A percentile compares a stretch with the other conserved stretches of the same genome.
These are phyloP conservation scores for Grapholita molesta DNA, from an alignment of 1,140 invertebrate genomes.

Conservation along the genomic window DNA sequence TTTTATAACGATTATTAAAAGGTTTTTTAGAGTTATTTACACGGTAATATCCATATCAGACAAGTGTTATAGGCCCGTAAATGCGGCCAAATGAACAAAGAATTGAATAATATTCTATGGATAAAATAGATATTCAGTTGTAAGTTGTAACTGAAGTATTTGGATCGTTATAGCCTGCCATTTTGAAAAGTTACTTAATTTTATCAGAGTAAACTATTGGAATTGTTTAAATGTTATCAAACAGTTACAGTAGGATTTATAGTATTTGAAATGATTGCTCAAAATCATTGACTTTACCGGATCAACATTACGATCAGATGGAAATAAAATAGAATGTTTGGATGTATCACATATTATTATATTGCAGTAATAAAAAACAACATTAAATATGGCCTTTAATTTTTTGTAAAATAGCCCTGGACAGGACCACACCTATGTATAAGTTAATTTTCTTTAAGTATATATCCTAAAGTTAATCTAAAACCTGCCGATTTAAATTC, in stretches of 20 bases:
- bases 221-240: neutral
- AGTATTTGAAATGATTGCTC: constrained; percentile 33
- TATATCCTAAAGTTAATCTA: too few relatives aligned
- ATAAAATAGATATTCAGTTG: neutral
- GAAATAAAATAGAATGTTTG: constrained; percentile 35
- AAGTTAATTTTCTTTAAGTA: too few relatives aligned
- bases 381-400: constrained; percentile 41
- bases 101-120: neutral
- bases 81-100: neutral
- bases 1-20: constrained; percentile 41
- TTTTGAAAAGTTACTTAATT: neutral
- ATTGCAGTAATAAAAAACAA: constrained; percentile 38
- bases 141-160: neutral
- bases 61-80: constrained; percentile 22
- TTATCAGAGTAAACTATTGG: neutral
- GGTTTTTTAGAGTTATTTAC: constrained; percentile 62
- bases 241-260: neutral
- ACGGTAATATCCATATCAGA: constrained; percentile 62
- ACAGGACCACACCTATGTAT: too few relatives aligned
- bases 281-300: constrained; percentile 32
- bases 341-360: constrained; percentile 45
- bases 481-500: too few relatives aligned
- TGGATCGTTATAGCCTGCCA: neutral
- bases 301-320: constrained; percentile 28
- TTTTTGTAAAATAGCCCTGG: constrained; percentile 11